These are phyloP conservation scores for Hipposideros armiger DNA, from an alignment of 2,113 vertebrate species.

Conservation along the genomic window DNA sequence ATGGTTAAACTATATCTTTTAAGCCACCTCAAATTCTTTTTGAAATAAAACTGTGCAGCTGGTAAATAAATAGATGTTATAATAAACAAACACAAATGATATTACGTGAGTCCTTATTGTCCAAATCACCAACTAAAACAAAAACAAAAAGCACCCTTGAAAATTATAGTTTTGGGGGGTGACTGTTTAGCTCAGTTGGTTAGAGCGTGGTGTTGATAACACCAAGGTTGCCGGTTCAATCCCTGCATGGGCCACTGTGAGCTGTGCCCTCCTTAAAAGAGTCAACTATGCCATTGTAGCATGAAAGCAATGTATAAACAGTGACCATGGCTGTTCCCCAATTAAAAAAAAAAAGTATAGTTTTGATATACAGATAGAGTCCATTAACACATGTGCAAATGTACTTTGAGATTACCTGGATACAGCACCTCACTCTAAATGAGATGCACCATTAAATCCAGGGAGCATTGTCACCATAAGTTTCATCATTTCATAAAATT, in stretches of 20 bases:
- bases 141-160: neutral
- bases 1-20: neutral
- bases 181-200: too few species aligned
- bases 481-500: conserved; percentile 19
- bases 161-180: neutral
- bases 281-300: too few species aligned
- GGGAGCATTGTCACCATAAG: neutral
- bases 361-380: neutral
- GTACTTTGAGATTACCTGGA: neutral
- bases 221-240: too few species aligned
- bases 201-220: too few species aligned
- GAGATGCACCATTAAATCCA: neutral
- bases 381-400: neutral
- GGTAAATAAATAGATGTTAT: neutral
- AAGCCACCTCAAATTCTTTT: neutral
- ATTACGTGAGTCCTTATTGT: neutral
- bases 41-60: neutral
- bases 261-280: too few species aligned
- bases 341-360: neutral
- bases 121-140: neutral
- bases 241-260: too few species aligned
- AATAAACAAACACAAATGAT: neutral
- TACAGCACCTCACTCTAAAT: neutral
- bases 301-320: too few species aligned
- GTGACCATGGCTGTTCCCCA: too few species aligned